Base-by-base conservation (phyloP, 2,888 invertebrate species). In the Rhingia rostrata region DNA sequence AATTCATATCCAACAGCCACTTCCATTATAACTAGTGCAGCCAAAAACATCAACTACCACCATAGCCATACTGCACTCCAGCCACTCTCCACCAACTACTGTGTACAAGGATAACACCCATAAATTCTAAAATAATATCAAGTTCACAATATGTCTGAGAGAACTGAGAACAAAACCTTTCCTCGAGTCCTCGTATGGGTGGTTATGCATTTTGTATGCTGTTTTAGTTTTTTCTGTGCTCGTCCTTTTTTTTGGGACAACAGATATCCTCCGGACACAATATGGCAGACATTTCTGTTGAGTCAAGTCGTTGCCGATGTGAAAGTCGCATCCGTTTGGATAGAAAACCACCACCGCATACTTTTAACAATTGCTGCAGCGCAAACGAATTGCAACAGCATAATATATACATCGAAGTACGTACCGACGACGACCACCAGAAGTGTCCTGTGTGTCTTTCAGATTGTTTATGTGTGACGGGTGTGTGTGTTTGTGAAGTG, bases 121-220 rank as follows among this genome's bases (percentile, higher is more conserved):
- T 82, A 78, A 82, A 82, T 82, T 78, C 72, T 63, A 51, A 73
- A 78, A 82, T 82, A 82, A 78, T 78, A 78, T 78, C 82, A 82
- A 82, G 82, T 82, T 82, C 82, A 82, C 56, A 82, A 67, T 73
- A 53, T 67, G 78, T 72, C 78, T 72, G 78, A 12, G 43, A 64
- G 64, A 77, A 63, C 72, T 45, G 43, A 64, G 64, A 77, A 63
- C 72, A 72, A 56, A 66, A 53, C 35, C 30, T 12, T 4, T 35
- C 33, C 30, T 0, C 45, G 12, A 14, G 4, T 37, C 37, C 73
- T 49, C 60, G 43, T 37, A 41, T 64, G 54, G 63, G 56, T 22
- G 22, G 22, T 56, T 63, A 53, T 69, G 63, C 79, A 73, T 67
- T 67, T 67, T 63, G 56, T 70, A 32, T 9, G 2, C 37, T 7